Percentiles rank a stretch among this genome's conserved stretches.
Conservation (phyloP, 1,140 invertebrate genomes). For the Babylonia areolata region DNA sequence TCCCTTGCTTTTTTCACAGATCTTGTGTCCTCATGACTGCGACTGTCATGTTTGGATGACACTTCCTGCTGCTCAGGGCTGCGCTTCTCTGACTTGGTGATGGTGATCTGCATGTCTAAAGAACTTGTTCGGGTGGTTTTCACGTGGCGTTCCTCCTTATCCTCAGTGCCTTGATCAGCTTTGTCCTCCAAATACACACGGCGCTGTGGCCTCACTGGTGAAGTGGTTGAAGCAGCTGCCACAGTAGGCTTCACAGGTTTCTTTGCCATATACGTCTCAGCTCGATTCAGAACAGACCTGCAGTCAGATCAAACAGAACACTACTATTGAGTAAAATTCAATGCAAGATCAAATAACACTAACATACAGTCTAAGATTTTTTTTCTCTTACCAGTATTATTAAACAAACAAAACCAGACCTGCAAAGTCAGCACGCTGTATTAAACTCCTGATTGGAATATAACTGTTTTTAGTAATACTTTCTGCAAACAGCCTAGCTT, state of each 20-base stretch:
- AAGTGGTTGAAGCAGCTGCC: background rate
- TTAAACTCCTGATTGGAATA: no score
- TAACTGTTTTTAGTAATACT: no score
- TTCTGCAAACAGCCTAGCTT: no score
- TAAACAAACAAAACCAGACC: no score
- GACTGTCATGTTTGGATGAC: slow-evolving; percentile 3
- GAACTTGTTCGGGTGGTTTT: slow-evolving; percentile 25
- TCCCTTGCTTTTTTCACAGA: background rate
- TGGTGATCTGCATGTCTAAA: slow-evolving; percentile 56
- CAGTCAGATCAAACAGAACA: slow-evolving; percentile 14
- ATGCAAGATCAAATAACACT: no score
- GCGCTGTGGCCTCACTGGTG: slow-evolving; percentile 36
- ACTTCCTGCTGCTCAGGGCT: background rate
- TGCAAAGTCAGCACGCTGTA: no score
- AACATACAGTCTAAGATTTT: no score
- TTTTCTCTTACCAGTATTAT: no score
- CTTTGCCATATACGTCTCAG: slow-evolving; percentile 63
- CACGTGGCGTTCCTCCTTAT: slow-evolving; percentile 52
- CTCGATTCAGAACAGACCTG: slow-evolving; percentile 68
- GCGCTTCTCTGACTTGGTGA: slow-evolving; percentile 26
- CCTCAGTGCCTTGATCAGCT: slow-evolving; percentile 21
- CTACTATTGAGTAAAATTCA: no score
- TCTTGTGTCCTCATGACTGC: background rate
- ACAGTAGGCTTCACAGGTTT: slow-evolving; percentile 57
- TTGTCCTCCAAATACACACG: slow-evolving; percentile 52